Evolutionary conservation across 37 sponge, comb jelly and placozoan genomes (phyloP).

Genomic region (Chondrosia reniformis): DNA sequence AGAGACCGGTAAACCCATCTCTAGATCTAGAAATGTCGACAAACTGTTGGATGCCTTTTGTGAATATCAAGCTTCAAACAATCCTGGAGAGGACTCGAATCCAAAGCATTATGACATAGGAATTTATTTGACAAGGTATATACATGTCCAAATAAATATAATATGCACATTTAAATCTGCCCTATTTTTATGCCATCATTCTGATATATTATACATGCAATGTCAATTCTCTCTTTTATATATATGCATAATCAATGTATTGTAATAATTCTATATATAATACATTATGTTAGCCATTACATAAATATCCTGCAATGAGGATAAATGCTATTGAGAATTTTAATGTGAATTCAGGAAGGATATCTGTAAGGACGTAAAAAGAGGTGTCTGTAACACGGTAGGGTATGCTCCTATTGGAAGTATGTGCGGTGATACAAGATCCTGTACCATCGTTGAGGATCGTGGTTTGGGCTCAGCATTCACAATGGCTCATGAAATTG

Average conservation of each 20-base stretch:
- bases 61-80: neutral
- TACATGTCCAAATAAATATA: neutral
- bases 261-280: too few species aligned
- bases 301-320: too few species aligned
- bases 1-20: neutral
- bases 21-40: neutral
- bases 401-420: slow-evolving; percentile 18
- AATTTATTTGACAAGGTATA: neutral
- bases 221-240: too few species aligned
- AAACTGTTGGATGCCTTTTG: neutral
- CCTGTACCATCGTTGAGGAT: slow-evolving; percentile 4
- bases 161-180: too few species aligned
- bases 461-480: neutral
- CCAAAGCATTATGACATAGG: slow-evolving; percentile 13
- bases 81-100: neutral
- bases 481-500: slow-evolving; percentile 8
- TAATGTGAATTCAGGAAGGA: too few species aligned
- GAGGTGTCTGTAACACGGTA: neutral
- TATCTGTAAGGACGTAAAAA: too few species aligned
- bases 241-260: too few species aligned
- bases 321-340: too few species aligned
- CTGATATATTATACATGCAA: too few species aligned
- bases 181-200: too few species aligned
- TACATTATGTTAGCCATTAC: too few species aligned
- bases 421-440: neutral